phyloP scores from a whole-genome alignment of 2,797 vertebrate species.

The Chaenodraco wilsoni region DNA sequence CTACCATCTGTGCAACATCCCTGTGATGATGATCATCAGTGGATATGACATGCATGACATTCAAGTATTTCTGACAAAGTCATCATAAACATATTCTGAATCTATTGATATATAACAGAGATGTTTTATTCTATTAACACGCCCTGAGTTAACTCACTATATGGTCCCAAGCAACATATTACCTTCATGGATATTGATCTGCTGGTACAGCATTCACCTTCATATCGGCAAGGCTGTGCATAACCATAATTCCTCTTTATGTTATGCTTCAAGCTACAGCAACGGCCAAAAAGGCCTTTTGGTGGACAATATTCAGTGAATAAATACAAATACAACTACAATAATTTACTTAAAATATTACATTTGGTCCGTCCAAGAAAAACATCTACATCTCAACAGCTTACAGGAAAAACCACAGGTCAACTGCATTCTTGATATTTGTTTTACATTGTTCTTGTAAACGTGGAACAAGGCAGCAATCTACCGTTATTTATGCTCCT shows the following conservation, averaged over 20 bases:
- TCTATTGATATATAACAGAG: conserved; percentile 40
- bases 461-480: conserved; percentile 49
- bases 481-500: conserved; percentile 6
- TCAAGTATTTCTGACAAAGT: conserved; percentile 71
- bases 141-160: conserved; percentile 67
- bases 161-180: conserved; percentile 54
- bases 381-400: conserved; percentile 46
- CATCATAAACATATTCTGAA: conserved; percentile 45
- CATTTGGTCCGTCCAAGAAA: conserved; percentile 53
- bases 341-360: conserved; percentile 32
- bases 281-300: conserved; percentile 10
- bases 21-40: conserved; percentile 35
- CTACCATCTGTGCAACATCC: conserved; percentile 59
- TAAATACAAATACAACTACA: conserved; percentile 51
- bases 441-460: conserved; percentile 20
- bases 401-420: conserved; percentile 42
- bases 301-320: conserved; percentile 33
- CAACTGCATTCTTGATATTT: conserved; percentile 16
- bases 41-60: conserved; percentile 62
- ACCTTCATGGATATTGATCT: conserved; percentile 29
- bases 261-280: conserved; percentile 59
- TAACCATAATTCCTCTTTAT: conserved; percentile 32
- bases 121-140: conserved; percentile 44
- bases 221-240: conserved; percentile 40
- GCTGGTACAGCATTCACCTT: conserved; percentile 44